Evolutionary conservation across 2,888 invertebrate genomes (phyloP).

Genomic region (Ophion obscuratus): DNA sequence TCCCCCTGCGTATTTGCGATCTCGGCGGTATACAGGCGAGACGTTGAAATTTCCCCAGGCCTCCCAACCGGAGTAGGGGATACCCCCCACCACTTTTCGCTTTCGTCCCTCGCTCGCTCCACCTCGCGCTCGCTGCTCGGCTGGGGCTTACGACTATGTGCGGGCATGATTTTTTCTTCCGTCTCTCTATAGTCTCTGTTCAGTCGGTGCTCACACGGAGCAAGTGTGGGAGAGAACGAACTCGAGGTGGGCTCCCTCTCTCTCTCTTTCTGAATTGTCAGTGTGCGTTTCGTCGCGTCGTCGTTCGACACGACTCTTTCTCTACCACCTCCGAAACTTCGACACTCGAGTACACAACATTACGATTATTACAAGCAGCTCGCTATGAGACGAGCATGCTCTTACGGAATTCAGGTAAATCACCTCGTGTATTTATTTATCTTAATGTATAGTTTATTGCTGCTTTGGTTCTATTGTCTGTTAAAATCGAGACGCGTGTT

Average conservation of each 20-base stretch:
- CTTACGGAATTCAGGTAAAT: slow-evolving; percentile 78
- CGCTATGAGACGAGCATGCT: slow-evolving; percentile 75
- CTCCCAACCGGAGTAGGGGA: slow-evolving; percentile 42
- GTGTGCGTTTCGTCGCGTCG: slow-evolving; percentile 56
- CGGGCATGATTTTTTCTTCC: slow-evolving; percentile 40
- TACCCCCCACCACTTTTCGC: slow-evolving; percentile 22
- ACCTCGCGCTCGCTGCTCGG: slow-evolving; percentile 30
- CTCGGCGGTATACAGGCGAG: slow-evolving; percentile 1
- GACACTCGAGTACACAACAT: slow-evolving; percentile 9
- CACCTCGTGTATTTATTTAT: not conserved
- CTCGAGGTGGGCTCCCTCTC: slow-evolving; percentile 47
- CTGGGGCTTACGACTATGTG: slow-evolving; percentile 36
- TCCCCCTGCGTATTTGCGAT: not conserved
- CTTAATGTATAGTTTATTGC: no score
- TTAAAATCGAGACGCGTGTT: not conserved
- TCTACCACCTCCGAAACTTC: not conserved
- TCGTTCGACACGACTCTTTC: slow-evolving; percentile 35
- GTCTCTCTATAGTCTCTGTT: slow-evolving; percentile 44
- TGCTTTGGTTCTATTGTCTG: not conserved
- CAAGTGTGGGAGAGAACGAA: slow-evolving; percentile 34
- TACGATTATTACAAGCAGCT: slow-evolving; percentile 25
- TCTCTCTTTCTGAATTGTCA: slow-evolving; percentile 15
- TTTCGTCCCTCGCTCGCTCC: slow-evolving; percentile 28
- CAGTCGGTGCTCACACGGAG: slow-evolving; percentile 40
- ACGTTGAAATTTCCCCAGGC: slow-evolving; percentile 41